Percentiles rank a stretch among this genome's conserved stretches.
These are phyloP conservation scores for Nerophis ophidion DNA, from an alignment of 2,113 vertebrate genomes.

Conservation along the genomic window DNA sequence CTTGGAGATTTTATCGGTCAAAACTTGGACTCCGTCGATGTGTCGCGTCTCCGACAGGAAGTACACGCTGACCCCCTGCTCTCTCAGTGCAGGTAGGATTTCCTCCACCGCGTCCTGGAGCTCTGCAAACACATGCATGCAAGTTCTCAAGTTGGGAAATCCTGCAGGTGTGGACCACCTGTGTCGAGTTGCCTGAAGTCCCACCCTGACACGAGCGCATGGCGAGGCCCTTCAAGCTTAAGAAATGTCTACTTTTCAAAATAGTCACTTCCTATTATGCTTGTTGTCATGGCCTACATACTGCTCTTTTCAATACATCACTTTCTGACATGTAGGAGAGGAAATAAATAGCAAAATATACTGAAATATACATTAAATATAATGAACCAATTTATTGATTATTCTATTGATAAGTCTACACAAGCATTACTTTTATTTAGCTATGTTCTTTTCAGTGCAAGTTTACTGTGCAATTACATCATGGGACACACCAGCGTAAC, in stretches of 20 bases:
- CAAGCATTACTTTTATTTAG: no score
- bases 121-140: constrained; percentile 61
- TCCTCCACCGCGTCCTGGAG: constrained; percentile 71
- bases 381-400: no score
- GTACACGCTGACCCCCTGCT: constrained; percentile 65
- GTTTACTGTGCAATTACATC: no score
- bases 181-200: constrained; percentile 9
- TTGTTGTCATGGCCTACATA: no score
- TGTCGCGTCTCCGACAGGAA: constrained; percentile 64
- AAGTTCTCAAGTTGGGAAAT: neutral
- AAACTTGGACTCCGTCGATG: constrained; percentile 56
- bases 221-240: neutral
- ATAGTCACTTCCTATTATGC: neutral
- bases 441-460: no score
- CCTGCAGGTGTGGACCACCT: constrained; percentile 21
- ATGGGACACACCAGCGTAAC: no score
- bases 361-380: no score
- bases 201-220: constrained; percentile 17
- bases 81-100: constrained; percentile 65
- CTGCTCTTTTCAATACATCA: no score
- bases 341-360: no score
- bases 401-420: no score
- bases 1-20: constrained; percentile 57
- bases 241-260: neutral
- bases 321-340: no score